A percentile compares a stretch with the other conserved stretches of the same genome.
These are phyloP conservation scores for Rhinichthys osculus DNA, from an alignment of 2,797 vertebrate genomes.

Conservation along the genomic window DNA sequence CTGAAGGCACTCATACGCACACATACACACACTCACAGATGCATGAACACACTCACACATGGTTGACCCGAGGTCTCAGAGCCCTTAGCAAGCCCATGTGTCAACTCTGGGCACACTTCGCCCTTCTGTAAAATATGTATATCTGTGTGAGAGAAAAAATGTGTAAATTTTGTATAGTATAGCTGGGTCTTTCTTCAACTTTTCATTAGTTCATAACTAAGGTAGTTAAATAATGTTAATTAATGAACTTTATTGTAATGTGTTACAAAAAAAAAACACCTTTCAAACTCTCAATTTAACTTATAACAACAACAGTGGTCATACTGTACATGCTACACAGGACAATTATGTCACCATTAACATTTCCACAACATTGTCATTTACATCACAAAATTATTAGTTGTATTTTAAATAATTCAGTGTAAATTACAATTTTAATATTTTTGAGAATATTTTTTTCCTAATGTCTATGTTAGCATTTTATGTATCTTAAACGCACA, in stretches of 20 bases:
- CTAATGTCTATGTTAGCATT: not conserved
- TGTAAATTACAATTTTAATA: not conserved
- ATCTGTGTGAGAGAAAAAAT: conserved; percentile 4
- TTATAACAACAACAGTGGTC: not conserved
- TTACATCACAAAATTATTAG: not conserved
- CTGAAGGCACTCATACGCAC: conserved; percentile 72
- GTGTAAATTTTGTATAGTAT: conserved; percentile 3
- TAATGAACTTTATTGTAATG: too few relatives aligned
- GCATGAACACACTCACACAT: conserved; percentile 52
- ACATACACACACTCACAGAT: conserved; percentile 56
- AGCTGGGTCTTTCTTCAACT: conserved; percentile 1
- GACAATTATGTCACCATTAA: not conserved
- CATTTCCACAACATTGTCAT: not conserved
- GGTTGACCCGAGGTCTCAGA: conserved; percentile 55
- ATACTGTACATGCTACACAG: not conserved
- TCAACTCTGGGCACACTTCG: conserved; percentile 51
- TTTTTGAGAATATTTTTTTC: too few relatives aligned
- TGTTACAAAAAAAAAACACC: not conserved
- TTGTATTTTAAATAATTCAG: not conserved
- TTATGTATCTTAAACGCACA: not conserved
- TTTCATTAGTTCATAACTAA: too few relatives aligned
- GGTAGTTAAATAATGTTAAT: too few relatives aligned
- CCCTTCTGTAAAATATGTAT: conserved; percentile 45
- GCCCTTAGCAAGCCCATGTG: conserved; percentile 56
- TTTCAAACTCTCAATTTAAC: not conserved